Evolutionary conservation across 2,888 invertebrate genomes (phyloP), one percentile per base, ranked within the genome.

Genomic region (Hyposoter dolosus): DNA sequence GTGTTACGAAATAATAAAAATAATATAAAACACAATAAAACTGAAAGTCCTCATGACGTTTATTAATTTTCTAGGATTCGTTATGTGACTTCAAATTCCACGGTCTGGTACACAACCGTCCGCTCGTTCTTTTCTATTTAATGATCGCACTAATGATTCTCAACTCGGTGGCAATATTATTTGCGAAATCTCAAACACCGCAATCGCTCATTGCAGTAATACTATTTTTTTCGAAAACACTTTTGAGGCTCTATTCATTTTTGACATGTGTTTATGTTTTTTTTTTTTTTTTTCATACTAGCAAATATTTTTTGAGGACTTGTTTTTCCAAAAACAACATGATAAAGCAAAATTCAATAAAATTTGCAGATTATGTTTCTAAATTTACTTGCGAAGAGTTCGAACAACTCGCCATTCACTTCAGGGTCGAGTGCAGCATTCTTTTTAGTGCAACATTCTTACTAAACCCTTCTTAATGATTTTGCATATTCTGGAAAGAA

Each of bases 11-110:
- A 66, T 35, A n/a, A 9, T 40, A 12, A 53, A 63, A 66, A 77
- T 50, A 35, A 66, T 15, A 28, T 43, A 45, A 68, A 45, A 17
- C 0, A 68, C 43, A 19, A 66, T 45, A 68, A 68, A 68, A 45
- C 40, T 47, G 56, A 75, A 63, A 60, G 60, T 75, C 23, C 35
- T 75, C 35, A n/a, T 45, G 63, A 75, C 63, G 28, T 75, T 75
- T 74, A 56, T 56, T 74, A 56, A 56, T 75, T 60, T 60, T 63
- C 43, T 45, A 28, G 17, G 28, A 63, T 63, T 63, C 17, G 17
- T 28, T 60, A 45, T 63, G 60, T 75, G 75, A 75, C 60, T 43
- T 17, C 12, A 56, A 74, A 74, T 56, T 35, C 40, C 56, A 56
- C 40, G 72, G 40, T 19, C 53, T 53, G 53, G 50, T 71, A 47